These are phyloP conservation scores for Geodia barretti DNA, from an alignment of 37 sponge, comb jelly and placozoan genomes.

Conservation along the genomic window DNA sequence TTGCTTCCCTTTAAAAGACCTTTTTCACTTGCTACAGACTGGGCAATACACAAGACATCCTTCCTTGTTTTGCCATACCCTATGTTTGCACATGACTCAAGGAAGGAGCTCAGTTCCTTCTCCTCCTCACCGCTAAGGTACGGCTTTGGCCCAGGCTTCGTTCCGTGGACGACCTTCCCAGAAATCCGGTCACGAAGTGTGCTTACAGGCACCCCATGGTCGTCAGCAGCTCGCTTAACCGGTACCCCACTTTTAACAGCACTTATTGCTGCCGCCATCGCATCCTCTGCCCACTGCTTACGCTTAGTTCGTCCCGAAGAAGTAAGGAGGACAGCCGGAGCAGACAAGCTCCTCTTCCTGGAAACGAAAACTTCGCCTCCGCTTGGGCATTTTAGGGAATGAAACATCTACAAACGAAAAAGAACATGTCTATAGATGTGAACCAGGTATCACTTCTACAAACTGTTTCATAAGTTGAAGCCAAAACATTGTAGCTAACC, in stretches of 20 bases:
- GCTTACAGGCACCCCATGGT: conserved; percentile 1
- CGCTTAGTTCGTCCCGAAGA: no score
- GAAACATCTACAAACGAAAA: no score
- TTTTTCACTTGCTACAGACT: conserved; percentile 23
- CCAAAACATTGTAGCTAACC: no score
- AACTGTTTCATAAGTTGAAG: no score
- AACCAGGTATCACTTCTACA: no score
- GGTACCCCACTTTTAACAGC: neutral
- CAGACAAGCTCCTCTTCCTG: no score
- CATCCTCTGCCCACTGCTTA: no score
- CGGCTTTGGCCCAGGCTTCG: conserved; percentile 27
- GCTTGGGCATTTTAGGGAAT: no score
- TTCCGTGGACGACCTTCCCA: conserved; percentile 9
- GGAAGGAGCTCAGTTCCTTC: conserved; percentile 1
- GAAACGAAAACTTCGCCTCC: no score
- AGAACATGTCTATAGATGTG: no score
- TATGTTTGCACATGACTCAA: neutral
- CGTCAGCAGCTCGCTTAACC: neutral
- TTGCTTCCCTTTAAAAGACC: neutral
- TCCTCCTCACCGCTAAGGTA: conserved; percentile 22
- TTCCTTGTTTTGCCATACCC: conserved; percentile 23
- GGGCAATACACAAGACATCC: conserved; percentile 34
- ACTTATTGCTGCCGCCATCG: neutral
- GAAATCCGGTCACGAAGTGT: neutral
- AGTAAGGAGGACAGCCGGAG: no score